Evolutionary conservation across 2,888 invertebrate genomes (phyloP).

Genomic region (Drosophila leonis): DNA sequence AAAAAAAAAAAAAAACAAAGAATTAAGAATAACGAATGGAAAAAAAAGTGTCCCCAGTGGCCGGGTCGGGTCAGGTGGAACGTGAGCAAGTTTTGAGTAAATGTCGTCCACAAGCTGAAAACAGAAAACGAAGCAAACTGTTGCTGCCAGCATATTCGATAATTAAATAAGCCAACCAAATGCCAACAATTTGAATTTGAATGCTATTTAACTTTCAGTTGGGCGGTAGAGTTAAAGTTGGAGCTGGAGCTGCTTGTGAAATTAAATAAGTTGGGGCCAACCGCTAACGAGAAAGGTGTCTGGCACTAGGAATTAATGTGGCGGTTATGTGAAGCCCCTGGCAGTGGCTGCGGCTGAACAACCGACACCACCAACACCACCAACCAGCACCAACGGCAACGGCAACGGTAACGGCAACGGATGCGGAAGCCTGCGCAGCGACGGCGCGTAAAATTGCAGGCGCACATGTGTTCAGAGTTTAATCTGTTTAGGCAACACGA

Average conservation of each 20-base stretch:
- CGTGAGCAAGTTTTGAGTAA: constrained; percentile 64
- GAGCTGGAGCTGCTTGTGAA: constrained; percentile 40
- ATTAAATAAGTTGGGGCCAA: constrained; percentile 77
- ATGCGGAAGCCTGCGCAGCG: constrained; percentile 42
- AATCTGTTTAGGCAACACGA: constrained; percentile 79
- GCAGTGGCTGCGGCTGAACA: constrained; percentile 27
- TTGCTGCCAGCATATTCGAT: constrained; percentile 65
- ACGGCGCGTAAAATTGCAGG: constrained; percentile 79
- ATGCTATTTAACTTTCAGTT: constrained; percentile 48
- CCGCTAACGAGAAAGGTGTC: constrained; percentile 81
- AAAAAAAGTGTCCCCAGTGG: constrained; percentile 16
- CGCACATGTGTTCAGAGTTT: constrained; percentile 77
- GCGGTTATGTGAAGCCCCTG: constrained; percentile 69
- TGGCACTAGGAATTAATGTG: constrained; percentile 80
- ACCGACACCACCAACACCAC: constrained; percentile 17
- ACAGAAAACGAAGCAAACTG: constrained; percentile 33
- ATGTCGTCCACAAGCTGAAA: constrained; percentile 25
- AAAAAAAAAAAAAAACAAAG: constrained; percentile 28
- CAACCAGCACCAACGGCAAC: constrained; percentile 18
- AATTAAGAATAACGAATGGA: constrained; percentile 21
- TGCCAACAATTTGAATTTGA: constrained; percentile 59
- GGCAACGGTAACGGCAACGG: constrained; percentile 12
- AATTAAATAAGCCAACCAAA: constrained; percentile 71
- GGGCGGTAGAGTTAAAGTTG: constrained; percentile 16
- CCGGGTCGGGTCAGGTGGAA: constrained; percentile 42